These are phyloP conservation scores for Anticlea derivata DNA, from an alignment of 2,888 invertebrate species.

Conservation along the genomic window DNA sequence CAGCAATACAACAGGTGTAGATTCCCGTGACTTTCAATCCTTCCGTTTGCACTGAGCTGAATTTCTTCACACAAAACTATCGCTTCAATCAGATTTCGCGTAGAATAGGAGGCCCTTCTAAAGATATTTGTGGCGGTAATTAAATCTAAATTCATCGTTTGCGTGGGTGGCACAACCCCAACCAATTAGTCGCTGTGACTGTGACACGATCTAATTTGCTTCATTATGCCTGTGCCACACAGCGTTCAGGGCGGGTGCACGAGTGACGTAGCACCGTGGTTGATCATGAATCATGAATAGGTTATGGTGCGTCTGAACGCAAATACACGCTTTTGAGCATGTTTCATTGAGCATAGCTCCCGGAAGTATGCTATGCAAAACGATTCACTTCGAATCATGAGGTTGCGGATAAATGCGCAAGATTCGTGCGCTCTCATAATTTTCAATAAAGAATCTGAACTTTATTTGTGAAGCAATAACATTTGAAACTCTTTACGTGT, in stretches of 20 bases:
- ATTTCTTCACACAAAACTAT: neutral
- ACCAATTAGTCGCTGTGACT: conserved; percentile 17
- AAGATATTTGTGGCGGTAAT: conserved; percentile 9
- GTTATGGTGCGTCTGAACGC: no score
- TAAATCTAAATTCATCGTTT: conserved; percentile 15
- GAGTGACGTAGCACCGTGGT: neutral
- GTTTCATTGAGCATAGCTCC: no score
- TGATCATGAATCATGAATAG: neutral
- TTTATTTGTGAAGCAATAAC: no score
- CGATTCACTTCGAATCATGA: no score
- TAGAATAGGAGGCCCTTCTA: neutral
- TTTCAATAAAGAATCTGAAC: no score
- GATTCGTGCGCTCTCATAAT: no score
- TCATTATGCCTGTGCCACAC: conserved; percentile 12
- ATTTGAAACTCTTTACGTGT: no score
- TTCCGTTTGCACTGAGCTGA: neutral
- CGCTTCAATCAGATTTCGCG: neutral
- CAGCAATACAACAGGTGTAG: conserved; percentile 20
- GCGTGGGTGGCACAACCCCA: conserved; percentile 2
- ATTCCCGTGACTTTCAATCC: conserved; percentile 4
- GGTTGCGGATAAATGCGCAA: no score
- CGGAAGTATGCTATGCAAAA: no score
- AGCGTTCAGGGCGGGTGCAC: neutral
- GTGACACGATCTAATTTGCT: conserved; percentile 23
- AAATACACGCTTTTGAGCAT: no score